Evolutionary conservation across 1,140 invertebrate genomes (phyloP), one percentile per base, ranked within the genome.

Genomic region (Caenorhabditis latens): DNA sequence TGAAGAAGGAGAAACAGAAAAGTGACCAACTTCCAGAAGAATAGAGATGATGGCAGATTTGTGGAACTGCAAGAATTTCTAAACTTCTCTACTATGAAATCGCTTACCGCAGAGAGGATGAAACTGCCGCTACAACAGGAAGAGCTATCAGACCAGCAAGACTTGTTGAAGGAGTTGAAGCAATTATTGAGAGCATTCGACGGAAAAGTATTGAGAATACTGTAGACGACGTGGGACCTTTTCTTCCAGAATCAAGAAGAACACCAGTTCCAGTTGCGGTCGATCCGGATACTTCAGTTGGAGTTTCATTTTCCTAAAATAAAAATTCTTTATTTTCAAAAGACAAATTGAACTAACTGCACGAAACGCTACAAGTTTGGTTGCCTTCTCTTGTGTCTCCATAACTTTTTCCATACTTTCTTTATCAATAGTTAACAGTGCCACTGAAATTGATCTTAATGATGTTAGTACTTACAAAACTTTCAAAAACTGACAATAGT

Each of bases 381-480:
- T 65, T 4, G 86, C 86, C 24, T 84, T 79, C 63, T 87, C 83
- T 32, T 87, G 86, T 7, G 86, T 87, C 42, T 87, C 83, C 48
- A 71, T 57, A 2, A 83, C 79, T 40, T 82, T 48, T 24, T 87
- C 57, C 43, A 82, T 58, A 13, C 71, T 87, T 67, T 87, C 86
- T 32, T 82, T 55, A 32, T 87, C 86, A 16, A 87, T 84, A 32
- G 86, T 87, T 40, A 61, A 65, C 16, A 83, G 21, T 6, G 82
- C 11, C 40, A 84, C 57, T 84, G 61, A 48, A 84, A 53, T 11
- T 8, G 16, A 9, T 53, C 50, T 8, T 48, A 16, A 14, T 32
- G 8, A 7, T 75, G 19, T 57, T 57, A 16, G 5, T 13, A 6
- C 3, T 2, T n/a, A 32, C 19, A 21, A 19, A 43, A 46, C n/a